Base-by-base conservation (phyloP, 2,888 invertebrate species). In the Campopleginae sp. region DNA sequence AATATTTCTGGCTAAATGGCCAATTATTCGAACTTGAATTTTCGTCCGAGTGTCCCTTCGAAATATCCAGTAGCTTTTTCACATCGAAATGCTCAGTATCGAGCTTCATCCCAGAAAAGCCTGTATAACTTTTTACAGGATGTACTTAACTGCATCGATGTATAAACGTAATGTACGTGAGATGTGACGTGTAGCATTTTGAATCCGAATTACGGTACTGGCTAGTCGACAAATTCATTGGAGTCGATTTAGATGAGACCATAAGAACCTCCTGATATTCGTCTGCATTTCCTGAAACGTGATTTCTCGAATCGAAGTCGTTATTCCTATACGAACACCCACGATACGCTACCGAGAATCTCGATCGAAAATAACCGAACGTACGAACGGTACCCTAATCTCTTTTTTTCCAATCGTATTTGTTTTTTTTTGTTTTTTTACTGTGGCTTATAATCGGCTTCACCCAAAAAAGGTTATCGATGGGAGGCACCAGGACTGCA, bases 131-230 rank as follows among this genome's bases (percentile, higher is more conserved):
- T 46, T 14, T 12, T 27, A 6, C 58, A 31, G 58, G 23, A 61
- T 27, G 31, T 42, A 19, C 19, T 38, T 58, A n/a, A n/a, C n/a
- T n/a, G n/a, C n/a, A n/a, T n/a, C 31, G 12, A 33, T 54, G n/a
- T 42, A 19, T 33, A 19, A 31, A n/a, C 46, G 23, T 42, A 54
- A 48, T 46, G 8, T 6, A 44, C 51, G 48, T 63, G 46, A 23
- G 12, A 46, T 10, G 79, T 78, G 61, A 85, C 48, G 71, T 68
- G 72, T 33, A 63, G 82, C 71, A 87, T 82, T 71, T 51, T 66
- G 76, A 86, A 86, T 87, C 68, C 68, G 80, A 31, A 77, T 86
- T 87, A 87, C 87, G 87, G 85, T 86, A 86, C 79, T 76, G 46
- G 38, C 51, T 42, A 48, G 17, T 51, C 17, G 65, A 44, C 46